These are phyloP conservation scores for Mesorhabditis belari DNA, from an alignment of 2,888 invertebrate species.

Conservation along the genomic window DNA sequence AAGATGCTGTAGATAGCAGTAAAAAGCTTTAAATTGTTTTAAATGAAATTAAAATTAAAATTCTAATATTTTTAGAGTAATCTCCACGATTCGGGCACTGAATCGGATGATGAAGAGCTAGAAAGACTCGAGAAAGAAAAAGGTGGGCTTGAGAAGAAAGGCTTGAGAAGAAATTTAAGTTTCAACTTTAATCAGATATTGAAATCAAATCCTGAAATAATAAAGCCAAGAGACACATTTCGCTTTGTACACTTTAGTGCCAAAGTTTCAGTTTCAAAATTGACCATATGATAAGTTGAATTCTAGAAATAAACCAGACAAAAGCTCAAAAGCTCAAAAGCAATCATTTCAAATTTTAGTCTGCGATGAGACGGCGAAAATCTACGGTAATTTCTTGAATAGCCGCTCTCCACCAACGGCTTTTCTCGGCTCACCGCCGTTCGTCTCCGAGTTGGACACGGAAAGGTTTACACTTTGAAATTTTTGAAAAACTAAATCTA, in stretches of 20 bases:
- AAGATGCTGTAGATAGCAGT: neutral
- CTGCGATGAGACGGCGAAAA: neutral
- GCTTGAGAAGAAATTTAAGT: neutral
- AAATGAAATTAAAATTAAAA: neutral
- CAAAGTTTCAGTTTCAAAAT: too few relatives aligned
- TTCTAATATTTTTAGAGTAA: neutral
- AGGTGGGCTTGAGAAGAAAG: neutral
- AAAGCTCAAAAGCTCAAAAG: too few relatives aligned
- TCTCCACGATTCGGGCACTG: slow-evolving; percentile 31
- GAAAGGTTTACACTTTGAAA: too few relatives aligned
- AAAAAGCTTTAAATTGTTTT: neutral
- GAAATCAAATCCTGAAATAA: neutral
- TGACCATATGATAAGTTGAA: too few relatives aligned
- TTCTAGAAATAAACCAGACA: too few relatives aligned
- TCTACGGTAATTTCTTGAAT: neutral
- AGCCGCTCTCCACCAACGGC: neutral
- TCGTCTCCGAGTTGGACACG: neutral
- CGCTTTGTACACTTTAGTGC: neutral
- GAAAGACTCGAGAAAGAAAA: neutral
- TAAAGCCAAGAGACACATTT: too few relatives aligned
- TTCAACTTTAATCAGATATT: neutral
- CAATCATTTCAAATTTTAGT: too few relatives aligned
- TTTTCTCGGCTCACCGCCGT: too few relatives aligned
- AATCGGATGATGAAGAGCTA: slow-evolving; percentile 32
- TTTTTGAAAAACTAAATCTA: too few relatives aligned